Base-by-base conservation (phyloP, 2,888 invertebrate species). In the Caenorhabditis imperialis region DNA sequence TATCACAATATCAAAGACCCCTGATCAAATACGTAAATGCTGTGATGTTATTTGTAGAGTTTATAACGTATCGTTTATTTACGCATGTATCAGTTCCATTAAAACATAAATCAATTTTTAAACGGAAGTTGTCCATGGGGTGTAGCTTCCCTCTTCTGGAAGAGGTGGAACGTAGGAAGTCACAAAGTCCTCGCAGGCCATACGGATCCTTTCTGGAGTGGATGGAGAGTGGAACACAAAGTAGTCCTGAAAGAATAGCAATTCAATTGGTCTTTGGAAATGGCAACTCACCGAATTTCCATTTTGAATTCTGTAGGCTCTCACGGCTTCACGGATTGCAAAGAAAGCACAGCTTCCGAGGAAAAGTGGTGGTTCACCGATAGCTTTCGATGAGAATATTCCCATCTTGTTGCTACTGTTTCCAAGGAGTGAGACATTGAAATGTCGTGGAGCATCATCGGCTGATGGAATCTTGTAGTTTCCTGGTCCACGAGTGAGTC, bases 341-440 rank as follows among this genome's bases (percentile, higher is more conserved):
- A 94, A 96, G 89, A 94, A 94, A 0, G 92, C 92, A 0, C 95
- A 92, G n/a, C 93, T 91, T 22, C 95, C 94, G 77, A 96, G 90
- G 88, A 96, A 95, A 5, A 97, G 89, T 0, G 97, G 97, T 0
- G 97, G 97, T 88, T 98, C 97, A 0, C 97, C 97, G 37, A 97
- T 93, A 73, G 95, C 97, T 94, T 97, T 97, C 1, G 96, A 97
- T 0, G 96, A 96, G 89, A 93, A 96, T 7, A 97, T 94, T 20
- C 96, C 96, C 85, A 93, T 91, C 0, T 93, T 93, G 90, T 97
- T 97, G 1, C 94, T 92, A 30, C 93, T 92, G n/a, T 94, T 94
- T 88, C 94, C 94, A 37, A 98, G 90, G 53, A 98, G 90, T 5
- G 94, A 93, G 0, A 98, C 96, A 88, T 96, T 95, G 87, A 98